Conservation (phyloP, 2,888 invertebrate species). For the Galerucella calmariensis region DNA sequence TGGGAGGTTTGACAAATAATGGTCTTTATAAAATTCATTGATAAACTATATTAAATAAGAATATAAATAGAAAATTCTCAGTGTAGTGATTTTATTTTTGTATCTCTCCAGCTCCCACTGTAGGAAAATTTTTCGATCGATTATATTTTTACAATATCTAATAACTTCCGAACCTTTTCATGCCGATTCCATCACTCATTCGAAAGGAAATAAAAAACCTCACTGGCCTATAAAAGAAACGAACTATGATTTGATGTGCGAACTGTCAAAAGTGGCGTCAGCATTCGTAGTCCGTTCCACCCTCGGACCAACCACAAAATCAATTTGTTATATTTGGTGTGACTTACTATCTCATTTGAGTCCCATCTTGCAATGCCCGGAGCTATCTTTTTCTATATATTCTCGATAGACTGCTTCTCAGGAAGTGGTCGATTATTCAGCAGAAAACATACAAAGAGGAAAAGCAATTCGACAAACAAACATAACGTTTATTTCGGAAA, state of each 20-base stretch:
- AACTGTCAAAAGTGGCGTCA: conserved; percentile 59
- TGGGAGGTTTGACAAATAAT: too few species aligned
- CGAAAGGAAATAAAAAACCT: conserved; percentile 43
- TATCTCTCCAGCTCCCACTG: too few species aligned
- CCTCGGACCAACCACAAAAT: conserved; percentile 53
- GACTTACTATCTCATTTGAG: conserved; percentile 41
- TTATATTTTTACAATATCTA: neutral
- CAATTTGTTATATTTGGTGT: conserved; percentile 54
- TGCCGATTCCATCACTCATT: conserved; percentile 10
- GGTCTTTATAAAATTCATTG: too few species aligned
- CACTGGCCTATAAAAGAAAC: conserved; percentile 47
- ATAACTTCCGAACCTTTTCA: neutral
- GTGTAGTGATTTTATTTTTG: too few species aligned
- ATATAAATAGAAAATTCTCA: too few species aligned
- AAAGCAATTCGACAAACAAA: conserved; percentile 16
- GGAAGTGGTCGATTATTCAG: conserved; percentile 42
- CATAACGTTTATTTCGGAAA: conserved; percentile 8
- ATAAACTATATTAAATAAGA: too few species aligned
- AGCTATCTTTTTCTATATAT: conserved; percentile 40
- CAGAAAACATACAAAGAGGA: conserved; percentile 22
- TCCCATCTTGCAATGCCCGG: conserved; percentile 38
- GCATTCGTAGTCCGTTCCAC: conserved; percentile 51
- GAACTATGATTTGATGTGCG: conserved; percentile 46
- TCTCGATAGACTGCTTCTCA: conserved; percentile 43
- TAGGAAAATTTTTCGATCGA: too few species aligned